Evolutionary conservation across 1,140 invertebrate genomes (phyloP).

Genomic region (Zaprionus vittiger): DNA sequence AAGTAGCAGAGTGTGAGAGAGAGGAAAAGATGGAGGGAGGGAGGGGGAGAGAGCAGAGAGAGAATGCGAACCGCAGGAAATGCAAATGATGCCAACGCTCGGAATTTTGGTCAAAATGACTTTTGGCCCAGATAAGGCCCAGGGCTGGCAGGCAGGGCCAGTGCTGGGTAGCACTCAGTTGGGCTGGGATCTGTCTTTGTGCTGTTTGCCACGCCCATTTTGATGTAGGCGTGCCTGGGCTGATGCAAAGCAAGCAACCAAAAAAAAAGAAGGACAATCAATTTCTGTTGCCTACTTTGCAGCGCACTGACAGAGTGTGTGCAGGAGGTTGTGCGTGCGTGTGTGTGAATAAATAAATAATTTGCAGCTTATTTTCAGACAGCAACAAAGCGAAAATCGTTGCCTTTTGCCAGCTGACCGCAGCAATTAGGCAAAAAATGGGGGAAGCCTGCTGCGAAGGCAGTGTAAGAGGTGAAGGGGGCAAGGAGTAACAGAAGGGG

Average conservation of each 20-base stretch:
- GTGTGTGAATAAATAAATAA: conserved; percentile 64
- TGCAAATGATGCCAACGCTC: conserved; percentile 58
- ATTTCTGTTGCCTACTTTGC: conserved; percentile 36
- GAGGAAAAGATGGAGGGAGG: not conserved
- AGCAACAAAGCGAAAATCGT: conserved; percentile 19
- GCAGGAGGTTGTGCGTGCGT: not conserved
- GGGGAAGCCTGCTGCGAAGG: not conserved
- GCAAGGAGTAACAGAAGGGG: not conserved
- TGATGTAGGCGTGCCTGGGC: not conserved
- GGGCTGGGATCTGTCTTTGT: not conserved
- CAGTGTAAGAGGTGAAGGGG: not conserved
- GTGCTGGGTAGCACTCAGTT: not conserved
- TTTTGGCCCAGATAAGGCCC: conserved; percentile 47
- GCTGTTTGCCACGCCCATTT: not conserved
- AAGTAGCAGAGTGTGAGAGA: not conserved
- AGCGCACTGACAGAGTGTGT: conserved; percentile 2
- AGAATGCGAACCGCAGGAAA: conserved; percentile 27
- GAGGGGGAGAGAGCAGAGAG: not conserved
- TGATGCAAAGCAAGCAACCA: conserved; percentile 53
- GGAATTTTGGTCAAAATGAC: conserved; percentile 55
- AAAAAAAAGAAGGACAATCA: conserved; percentile 34
- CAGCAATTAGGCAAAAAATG: conserved; percentile 51
- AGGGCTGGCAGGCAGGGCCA: not conserved
- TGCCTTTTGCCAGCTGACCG: conserved; percentile 58
- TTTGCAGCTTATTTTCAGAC: conserved; percentile 37